These are phyloP conservation scores for Choloepus hoffmanni DNA, from an alignment of 2,113 vertebrate genomes.

Conservation along the genomic window DNA sequence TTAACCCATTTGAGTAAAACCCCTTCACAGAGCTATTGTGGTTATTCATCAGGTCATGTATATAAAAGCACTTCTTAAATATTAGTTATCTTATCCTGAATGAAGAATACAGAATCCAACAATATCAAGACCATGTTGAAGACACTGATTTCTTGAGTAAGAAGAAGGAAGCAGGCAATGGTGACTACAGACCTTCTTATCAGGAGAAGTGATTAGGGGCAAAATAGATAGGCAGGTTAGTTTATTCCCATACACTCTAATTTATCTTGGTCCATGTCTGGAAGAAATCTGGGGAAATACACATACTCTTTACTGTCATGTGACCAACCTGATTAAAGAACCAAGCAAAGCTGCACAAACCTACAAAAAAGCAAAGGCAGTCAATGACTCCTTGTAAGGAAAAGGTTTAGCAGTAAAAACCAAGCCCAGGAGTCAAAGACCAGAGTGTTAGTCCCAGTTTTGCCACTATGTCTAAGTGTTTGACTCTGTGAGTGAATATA, in stretches of 20 bases:
- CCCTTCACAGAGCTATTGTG: neutral
- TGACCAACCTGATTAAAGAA: neutral
- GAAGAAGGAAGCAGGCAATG: neutral
- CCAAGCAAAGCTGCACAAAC: neutral
- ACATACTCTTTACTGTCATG: neutral
- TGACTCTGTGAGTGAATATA: neutral
- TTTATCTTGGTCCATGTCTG: neutral
- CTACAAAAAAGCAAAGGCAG: neutral
- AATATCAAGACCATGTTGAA: neutral
- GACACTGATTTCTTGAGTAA: neutral
- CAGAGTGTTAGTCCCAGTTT: neutral
- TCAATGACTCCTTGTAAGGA: neutral
- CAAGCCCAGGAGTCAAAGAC: neutral
- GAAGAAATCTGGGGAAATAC: neutral
- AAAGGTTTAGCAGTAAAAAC: neutral
- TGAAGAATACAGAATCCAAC: neutral
- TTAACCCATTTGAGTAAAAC: too few relatives aligned
- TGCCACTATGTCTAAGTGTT: neutral
- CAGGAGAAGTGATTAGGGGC: neutral
- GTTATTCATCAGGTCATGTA: neutral
- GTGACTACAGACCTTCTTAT: neutral
- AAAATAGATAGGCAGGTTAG: neutral
- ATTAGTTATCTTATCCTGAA: neutral
- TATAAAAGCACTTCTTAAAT: neutral
- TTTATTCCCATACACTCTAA: neutral